Evolutionary conservation across 2,888 invertebrate genomes (phyloP), one percentile per base, ranked within the genome.

Genomic region (Galerucella calmariensis): DNA sequence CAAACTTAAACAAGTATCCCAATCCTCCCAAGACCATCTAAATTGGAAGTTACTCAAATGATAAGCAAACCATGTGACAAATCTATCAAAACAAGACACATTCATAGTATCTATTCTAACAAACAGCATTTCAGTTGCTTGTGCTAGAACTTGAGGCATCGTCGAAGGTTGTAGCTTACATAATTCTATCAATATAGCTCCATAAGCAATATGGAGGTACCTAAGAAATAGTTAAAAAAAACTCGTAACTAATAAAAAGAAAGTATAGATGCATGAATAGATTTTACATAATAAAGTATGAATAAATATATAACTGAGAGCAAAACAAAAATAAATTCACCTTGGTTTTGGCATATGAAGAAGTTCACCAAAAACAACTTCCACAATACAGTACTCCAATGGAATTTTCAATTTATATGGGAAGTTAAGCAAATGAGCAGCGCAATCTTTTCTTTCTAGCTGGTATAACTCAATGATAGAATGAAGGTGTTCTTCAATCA

Each of bases 1-100:
- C 35, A 96, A 88, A 78, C 93, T 91, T n/a, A 96, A 89, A 83
- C 95, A 95, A 14, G 93, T 92, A 84, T 95, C 94, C 97, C 97
- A 97, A 84, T 97, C 97, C 80, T 97, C 96, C 99, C 99, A 99
- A 2, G 97, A 97, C 99, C 99, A 99, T 70, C 97, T 93, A 87
- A 97, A 99, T 88, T 99, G 98, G 87, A 99, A 99, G 89, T 99
- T 99, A 87, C 98, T 98, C 88, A 99, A 90, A 88, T 99, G 99
- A 87, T 99, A 99, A 0, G 96, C 93, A 88, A 99, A 99, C 99
- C 99, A 99, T 86, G 93, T 94, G 35, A 95, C 95, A 87, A 99
- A 97, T 82, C 98, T 93, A 88, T 99, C 99, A 87, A 99, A 96
- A 85, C 98, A 97, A 2, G 96, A 94, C 0, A 97, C 94, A 86